Evolutionary conservation across 2,888 invertebrate genomes (phyloP), one percentile per base, ranked within the genome.

Genomic region (Eupithecia pulchellata): DNA sequence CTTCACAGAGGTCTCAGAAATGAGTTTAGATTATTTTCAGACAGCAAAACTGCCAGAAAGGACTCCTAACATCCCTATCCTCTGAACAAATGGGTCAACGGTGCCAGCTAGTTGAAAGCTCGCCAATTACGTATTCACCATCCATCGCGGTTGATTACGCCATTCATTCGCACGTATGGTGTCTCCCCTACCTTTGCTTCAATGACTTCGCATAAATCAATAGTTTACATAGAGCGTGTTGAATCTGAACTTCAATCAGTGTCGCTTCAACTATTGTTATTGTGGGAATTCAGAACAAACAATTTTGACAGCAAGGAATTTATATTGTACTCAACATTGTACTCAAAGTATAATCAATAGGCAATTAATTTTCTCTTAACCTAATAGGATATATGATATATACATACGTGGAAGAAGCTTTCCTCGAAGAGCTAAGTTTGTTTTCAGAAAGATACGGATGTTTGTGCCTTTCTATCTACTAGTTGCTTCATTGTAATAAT

Each of bases 61-160:
- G 29, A 57, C 57, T 17, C 29, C 27, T 55, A 4, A 13, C 61
- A 61, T 32, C 69, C 39, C 52, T 72, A 66, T 6, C 42, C 65
- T 68, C 60, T 72, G 72, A 71, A 75, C 80, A 80, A 85, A 79
- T 80, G 77, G 84, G 79, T 81, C 82, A 81, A 73, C 78, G 75
- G 77, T 76, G 74, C 58, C 64, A 70, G 74, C 75, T 71, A 76
- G 74, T 71, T 78, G 81, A 81, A 83, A 78, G 80, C 77, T 82
- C 79, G 78, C 78, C 75, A 84, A 85, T 84, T 79, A 84, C 78
- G 77, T 76, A 83, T 83, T 83, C 83, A 82, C 77, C 78, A 79
- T 76, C 73, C 72, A 77, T 78, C 77, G 79, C 79, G 79, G 80
- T 81, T 83, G 83, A 84, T 84, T 83, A 83, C 81, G 75, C 82